Evolutionary conservation across 1,140 invertebrate genomes (phyloP), one percentile per base, ranked within the genome.

Genomic region (Nephila pilipes): DNA sequence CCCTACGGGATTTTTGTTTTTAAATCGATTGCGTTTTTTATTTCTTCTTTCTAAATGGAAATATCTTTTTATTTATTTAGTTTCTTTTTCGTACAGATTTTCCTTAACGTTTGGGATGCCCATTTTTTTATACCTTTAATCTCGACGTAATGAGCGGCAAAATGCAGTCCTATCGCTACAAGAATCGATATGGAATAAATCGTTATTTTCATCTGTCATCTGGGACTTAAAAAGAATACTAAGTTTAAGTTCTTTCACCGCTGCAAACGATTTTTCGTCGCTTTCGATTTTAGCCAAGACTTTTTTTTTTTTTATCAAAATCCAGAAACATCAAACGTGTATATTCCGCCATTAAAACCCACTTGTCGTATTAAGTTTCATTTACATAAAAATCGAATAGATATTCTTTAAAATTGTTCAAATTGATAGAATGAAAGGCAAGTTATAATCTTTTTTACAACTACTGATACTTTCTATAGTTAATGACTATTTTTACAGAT

Each of bases 201-300:
- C 87, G 87, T 88, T 88, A 88, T 88, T 88, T 88, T 88, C 87
- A 88, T 65, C 87, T 88, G 87, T 65, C 87, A 75, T 88, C 18
- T 16, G 87, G 6, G 58, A 88, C 58, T 87, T 63, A 22, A 36
- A 87, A 88, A 69, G 25, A 29, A 46, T 18, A n/a, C 14, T n/a
- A 20, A 88, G 16, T 57, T 75, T 16, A n/a, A 69, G 36, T 69
- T 63, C 55, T 58, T 87, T 63, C 57, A n/a, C 29, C 14, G 22
- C 32, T 36, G 22, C 58, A 36, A 87, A 60, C 55, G 58, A 87
- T 87, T 69, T 75, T 88, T 38, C 63, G 36, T 20, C 25, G 38
- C 60, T 65, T 18, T 32, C 2, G 60, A 20, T 54, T 25, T n/a
- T n/a, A n/a, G n/a, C 29, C n/a, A 12, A 32, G 16, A 6, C 29